These are phyloP conservation scores for Choloepus didactylus DNA, from an alignment of 2,797 vertebrate genomes.

Conservation along the genomic window DNA sequence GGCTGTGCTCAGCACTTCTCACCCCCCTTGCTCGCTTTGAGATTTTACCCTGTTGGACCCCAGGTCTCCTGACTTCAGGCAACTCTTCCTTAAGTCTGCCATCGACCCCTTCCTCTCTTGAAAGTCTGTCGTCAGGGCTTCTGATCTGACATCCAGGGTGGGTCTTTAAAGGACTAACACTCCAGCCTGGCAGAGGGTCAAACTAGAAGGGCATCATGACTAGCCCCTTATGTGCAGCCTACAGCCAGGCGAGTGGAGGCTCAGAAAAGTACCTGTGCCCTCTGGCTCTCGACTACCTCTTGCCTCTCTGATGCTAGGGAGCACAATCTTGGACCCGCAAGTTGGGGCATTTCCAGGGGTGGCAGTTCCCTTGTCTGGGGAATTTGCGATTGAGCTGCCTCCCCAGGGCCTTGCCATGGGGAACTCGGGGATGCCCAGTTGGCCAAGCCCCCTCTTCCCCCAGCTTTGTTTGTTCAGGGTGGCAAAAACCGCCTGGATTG, in stretches of 20 bases:
- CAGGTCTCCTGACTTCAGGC: neutral
- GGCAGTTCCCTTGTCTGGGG: neutral
- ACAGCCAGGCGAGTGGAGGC: neutral
- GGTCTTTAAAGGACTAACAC: neutral
- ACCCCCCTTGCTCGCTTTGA: accelerated
- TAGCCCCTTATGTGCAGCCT: neutral
- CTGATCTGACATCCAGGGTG: neutral
- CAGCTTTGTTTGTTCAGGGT: conserved; percentile 69
- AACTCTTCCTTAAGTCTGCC: neutral
- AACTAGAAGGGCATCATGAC: neutral
- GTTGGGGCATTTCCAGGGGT: neutral
- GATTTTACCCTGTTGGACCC: too few relatives aligned
- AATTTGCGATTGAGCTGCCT: neutral
- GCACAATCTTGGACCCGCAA: neutral
- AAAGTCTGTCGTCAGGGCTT: neutral
- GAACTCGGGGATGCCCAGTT: neutral
- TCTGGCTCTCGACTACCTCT: conserved; percentile 17
- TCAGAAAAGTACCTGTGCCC: neutral
- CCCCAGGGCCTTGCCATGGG: neutral
- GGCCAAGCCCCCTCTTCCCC: conserved; percentile 9
- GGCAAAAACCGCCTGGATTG: conserved; percentile 72
- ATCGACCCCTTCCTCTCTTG: neutral
- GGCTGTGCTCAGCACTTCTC: neutral
- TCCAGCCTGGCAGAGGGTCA: neutral
- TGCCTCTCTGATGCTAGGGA: neutral